phyloP scores from a whole-genome alignment of 2,113 vertebrate species.

The Apaloderma vittatum region DNA sequence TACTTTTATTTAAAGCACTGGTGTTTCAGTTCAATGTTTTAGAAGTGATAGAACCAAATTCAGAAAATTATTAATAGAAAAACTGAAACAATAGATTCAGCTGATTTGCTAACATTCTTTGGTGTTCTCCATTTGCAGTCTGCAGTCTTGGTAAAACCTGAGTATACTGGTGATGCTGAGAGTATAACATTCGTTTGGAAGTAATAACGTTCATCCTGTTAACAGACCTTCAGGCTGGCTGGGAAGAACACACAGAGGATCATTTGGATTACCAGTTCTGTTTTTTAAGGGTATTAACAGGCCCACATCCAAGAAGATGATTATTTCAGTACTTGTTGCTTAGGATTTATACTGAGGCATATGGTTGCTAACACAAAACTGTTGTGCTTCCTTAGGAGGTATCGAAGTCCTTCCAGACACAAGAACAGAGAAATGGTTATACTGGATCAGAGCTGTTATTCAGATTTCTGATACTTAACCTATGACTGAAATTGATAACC shows the following conservation, averaged over 20 bases:
- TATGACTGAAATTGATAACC: neutral
- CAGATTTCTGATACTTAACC: neutral
- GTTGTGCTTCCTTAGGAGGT: neutral
- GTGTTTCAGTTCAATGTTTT: neutral
- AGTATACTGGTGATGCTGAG: neutral
- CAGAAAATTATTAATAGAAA: neutral
- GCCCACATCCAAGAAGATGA: neutral
- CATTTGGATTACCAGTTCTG: neutral
- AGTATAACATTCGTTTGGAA: neutral
- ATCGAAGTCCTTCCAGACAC: neutral
- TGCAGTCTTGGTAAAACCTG: neutral
- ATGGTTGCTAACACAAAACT: neutral
- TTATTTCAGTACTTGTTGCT: conserved; percentile 20
- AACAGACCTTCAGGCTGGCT: neutral
- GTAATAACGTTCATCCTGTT: neutral
- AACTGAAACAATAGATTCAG: neutral
- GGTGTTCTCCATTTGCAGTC: neutral
- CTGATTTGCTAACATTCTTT: neutral
- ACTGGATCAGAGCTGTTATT: neutral
- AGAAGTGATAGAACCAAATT: neutral
- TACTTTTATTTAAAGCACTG: neutral
- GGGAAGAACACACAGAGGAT: neutral
- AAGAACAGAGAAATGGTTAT: neutral
- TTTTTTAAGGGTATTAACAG: neutral
- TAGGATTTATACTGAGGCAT: neutral